Percentiles rank a stretch among this genome's conserved stretches.
Evolutionary conservation across 2,797 vertebrate genomes (phyloP).

Genomic region (Rhynchotus rufescens): DNA sequence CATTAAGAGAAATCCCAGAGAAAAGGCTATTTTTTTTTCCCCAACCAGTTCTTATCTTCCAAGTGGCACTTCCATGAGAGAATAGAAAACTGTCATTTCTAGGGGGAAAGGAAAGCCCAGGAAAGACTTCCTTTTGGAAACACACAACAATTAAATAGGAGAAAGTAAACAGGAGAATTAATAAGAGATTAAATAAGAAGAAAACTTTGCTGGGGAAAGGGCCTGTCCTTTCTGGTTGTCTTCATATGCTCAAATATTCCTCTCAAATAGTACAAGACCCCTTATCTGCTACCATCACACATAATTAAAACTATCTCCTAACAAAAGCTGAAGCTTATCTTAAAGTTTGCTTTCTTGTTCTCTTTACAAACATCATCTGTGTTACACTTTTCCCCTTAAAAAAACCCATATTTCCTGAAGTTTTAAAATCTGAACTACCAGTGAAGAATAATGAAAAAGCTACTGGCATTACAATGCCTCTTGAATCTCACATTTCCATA

Average conservation of each 20-base stretch:
- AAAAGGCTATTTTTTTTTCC: not conserved
- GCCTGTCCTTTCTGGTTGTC: not conserved
- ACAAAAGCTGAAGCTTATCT: not conserved
- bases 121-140: not conserved
- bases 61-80: not conserved
- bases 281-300: accelerated
- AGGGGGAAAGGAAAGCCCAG: not conserved
- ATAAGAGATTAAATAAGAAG: not conserved
- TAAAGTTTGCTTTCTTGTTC: not conserved
- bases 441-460: not conserved
- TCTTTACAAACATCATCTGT: not conserved
- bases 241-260: not conserved
- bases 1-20: not conserved
- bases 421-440: not conserved
- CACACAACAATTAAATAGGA: not conserved
- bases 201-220: not conserved
- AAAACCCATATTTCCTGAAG: not conserved
- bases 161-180: not conserved
- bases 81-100: not conserved
- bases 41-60: not conserved
- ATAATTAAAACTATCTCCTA: not conserved
- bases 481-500: not conserved
- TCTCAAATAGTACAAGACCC: not conserved
- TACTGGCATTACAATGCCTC: not conserved
- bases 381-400: not conserved